phyloP scores from a whole-genome alignment of 2,888 invertebrate genomes.

The Dendrolimus houi region DNA sequence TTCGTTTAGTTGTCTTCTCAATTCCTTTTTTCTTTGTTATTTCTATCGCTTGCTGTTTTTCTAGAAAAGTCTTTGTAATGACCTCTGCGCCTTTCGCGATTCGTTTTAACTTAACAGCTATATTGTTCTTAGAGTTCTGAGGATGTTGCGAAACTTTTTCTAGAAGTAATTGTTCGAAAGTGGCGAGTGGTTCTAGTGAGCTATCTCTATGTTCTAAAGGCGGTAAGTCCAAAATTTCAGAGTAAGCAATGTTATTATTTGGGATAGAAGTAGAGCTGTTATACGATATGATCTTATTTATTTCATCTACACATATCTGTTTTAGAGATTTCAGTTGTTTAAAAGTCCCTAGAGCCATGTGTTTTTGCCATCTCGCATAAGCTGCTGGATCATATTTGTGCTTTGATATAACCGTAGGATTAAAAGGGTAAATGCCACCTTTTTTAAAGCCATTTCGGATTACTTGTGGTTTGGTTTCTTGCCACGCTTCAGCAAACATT shows the following conservation, averaged over 20 bases:
- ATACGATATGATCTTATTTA: background rate
- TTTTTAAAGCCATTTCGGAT: constrained; percentile 11
- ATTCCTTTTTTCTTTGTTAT: background rate
- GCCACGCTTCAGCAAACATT: constrained; percentile 8
- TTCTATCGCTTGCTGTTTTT: background rate
- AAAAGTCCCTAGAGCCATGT: too few species aligned
- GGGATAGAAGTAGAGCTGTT: background rate
- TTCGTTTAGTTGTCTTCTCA: background rate
- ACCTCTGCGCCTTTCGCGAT: background rate
- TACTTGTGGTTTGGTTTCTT: constrained; percentile 4
- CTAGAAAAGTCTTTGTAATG: background rate
- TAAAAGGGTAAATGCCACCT: constrained; percentile 9
- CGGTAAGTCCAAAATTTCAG: background rate
- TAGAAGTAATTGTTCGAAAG: background rate
- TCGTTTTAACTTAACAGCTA: too few species aligned
- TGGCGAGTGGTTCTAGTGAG: background rate
- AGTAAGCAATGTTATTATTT: background rate
- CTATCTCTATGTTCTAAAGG: background rate
- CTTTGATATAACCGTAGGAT: constrained; percentile 3
- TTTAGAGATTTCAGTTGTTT: too few species aligned
- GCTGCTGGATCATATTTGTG: too few species aligned
- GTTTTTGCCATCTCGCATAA: too few species aligned
- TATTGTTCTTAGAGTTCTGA: too few species aligned
- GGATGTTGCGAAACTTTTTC: too few species aligned
- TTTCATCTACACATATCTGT: too few species aligned